Conservation (phyloP, 2,797 vertebrate species). For the Falco naumanni region DNA sequence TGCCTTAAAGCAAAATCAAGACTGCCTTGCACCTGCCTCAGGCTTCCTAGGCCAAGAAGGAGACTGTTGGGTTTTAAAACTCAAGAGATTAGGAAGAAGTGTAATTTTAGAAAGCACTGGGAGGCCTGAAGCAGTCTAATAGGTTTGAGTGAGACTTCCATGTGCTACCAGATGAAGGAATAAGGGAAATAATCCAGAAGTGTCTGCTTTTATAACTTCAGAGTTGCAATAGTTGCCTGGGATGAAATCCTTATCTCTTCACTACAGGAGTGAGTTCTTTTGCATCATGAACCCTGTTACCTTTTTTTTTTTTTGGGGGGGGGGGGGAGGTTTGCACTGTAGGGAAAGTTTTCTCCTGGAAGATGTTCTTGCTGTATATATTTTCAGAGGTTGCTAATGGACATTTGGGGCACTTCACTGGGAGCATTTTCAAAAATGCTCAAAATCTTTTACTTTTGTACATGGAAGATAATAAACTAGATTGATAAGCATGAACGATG, state of each 20-base stretch:
- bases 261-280: not conserved
- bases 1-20: conserved; percentile 14
- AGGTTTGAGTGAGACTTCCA: not conserved
- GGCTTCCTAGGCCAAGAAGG: not conserved
- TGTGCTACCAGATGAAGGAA: not conserved
- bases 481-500: not conserved
- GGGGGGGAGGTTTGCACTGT: not conserved
- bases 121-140: not conserved
- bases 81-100: not conserved
- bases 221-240: not conserved
- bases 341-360: not conserved
- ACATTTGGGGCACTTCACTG: not conserved
- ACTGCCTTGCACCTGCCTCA: not conserved
- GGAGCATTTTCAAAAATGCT: not conserved
- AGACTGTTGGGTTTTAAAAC: not conserved
- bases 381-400: not conserved
- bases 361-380: not conserved
- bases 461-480: not conserved
- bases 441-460: not conserved
- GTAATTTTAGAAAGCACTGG: not conserved
- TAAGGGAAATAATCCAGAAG: not conserved
- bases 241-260: not conserved
- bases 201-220: not conserved
- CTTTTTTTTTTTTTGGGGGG: no score
- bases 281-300: not conserved